Conservation (phyloP, 1,140 invertebrate genomes). For the Melipona quadrifasciata region DNA sequence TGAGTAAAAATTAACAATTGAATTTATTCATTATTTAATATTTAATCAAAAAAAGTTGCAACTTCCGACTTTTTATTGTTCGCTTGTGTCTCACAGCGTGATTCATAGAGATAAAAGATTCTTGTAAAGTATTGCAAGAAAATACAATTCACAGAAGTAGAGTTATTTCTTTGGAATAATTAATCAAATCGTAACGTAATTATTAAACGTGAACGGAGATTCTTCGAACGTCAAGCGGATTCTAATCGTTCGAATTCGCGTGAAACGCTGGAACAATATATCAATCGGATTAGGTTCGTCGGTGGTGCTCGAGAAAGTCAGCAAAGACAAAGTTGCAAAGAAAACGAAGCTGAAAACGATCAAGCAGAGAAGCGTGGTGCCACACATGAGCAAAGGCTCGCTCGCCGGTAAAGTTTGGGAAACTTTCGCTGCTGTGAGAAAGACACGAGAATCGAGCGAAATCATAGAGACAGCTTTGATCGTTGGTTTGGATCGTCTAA, state of each 20-base stretch:
- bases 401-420: conserved; percentile 74
- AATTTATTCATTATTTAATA: not conserved
- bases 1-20: not conserved
- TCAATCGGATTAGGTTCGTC: conserved; percentile 35
- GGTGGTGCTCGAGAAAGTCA: conserved; percentile 59
- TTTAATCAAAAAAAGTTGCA: not conserved
- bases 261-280: conserved; percentile 15
- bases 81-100: not conserved
- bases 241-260: not conserved
- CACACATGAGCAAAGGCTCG: conserved; percentile 46
- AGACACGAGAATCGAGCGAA: conserved; percentile 54
- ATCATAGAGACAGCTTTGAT: conserved; percentile 60
- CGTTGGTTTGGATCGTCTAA: conserved; percentile 58
- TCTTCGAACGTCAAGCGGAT: conserved; percentile 7
- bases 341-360: conserved; percentile 60
- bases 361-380: conserved; percentile 47
- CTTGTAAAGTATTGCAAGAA: not conserved
- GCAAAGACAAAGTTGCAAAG: conserved; percentile 64
- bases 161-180: not conserved
- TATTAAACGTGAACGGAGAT: not conserved
- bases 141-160: not conserved
- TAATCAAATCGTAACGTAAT: not conserved
- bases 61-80: not conserved
- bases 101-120: not conserved
- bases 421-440: conserved; percentile 68